Base-by-base conservation (phyloP, 2,888 invertebrate species). In the Stenurella melanura region DNA sequence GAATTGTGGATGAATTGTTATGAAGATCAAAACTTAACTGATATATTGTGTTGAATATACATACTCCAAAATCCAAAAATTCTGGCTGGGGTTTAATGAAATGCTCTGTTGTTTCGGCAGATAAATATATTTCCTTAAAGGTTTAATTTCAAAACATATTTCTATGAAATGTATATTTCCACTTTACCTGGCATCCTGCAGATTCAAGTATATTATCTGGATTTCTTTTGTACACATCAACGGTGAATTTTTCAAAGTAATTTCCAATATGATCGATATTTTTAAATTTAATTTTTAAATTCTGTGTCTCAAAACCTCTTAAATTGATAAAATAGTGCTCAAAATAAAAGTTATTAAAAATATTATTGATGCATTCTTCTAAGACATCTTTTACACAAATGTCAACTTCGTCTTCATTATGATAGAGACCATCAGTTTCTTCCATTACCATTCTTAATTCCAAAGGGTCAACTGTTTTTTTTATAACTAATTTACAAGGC, bases 61-160 rank as follows among this genome's bases (percentile, higher is more conserved):
- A 85, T 17, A 77, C 75, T 21, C 81, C 83, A 71, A 83, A 85
- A 75, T 84, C 84, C 50, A 85, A 15, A 17, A 76, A 54, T 18
- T 81, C 78, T 19, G 83, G 83, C 3, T 42, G 21, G 10, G 79
- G 73, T 38, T 73, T 56, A 9, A 85, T 74, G 57, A 84, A 84
- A 74, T 83, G 82, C 2, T 78, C 82, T 6, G 77, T 81, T 1
- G 82, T 80, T 72, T 84, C 84, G 4, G 81, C 82, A 4, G 58
- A 61, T 12, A 84, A 21, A 17, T 78, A 34, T 26, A 84, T 70
- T 72, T 80, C 78, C 83, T 83, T 26, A 68, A 79, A 82, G 19
- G 26, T 7, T 4, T 34, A 9, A 34, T 34, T 34, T 34, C 30
- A 34, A 34, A 26, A 9, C 30, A 34, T 34, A 4, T 6, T 34